Evolutionary conservation across 2,797 vertebrate species (phyloP).

Genomic region (Phataginus tricuspis): DNA sequence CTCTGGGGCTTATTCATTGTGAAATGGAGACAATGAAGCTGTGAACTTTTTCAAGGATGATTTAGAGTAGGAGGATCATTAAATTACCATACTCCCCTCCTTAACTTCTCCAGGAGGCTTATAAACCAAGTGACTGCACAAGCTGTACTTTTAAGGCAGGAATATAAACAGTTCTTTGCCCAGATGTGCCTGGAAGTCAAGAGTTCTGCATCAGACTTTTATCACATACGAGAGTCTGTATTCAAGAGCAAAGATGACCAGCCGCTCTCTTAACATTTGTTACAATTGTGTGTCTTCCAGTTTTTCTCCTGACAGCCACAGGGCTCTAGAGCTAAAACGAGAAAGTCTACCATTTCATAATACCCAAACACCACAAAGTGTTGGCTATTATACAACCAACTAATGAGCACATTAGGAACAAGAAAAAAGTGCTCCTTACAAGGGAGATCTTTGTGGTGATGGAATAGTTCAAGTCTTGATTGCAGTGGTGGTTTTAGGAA

Average conservation of each 20-base stretch:
- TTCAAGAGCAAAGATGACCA: neutral
- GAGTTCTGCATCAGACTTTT: neutral
- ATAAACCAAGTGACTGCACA: neutral
- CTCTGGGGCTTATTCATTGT: neutral
- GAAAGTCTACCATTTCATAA: neutral
- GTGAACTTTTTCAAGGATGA: conserved; percentile 9
- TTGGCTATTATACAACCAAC: neutral
- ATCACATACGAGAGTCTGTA: neutral
- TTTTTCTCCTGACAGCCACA: neutral
- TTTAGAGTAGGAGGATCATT: conserved; percentile 15
- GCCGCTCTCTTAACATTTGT: neutral
- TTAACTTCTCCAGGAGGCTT: conserved; percentile 39
- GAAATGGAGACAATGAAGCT: conserved; percentile 25
- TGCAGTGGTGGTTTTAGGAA: neutral
- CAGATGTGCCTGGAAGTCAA: neutral
- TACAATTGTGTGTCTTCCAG: neutral
- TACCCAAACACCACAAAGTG: neutral
- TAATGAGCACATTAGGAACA: neutral
- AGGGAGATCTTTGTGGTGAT: neutral
- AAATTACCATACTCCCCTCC: neutral
- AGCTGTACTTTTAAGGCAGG: neutral
- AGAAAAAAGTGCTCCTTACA: neutral
- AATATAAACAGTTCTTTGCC: neutral
- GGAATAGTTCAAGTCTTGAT: neutral
- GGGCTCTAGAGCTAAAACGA: neutral